Evolutionary conservation across 2,113 vertebrate genomes (phyloP), one percentile per base, ranked within the genome.

Genomic region (Oreochromis aureus): DNA sequence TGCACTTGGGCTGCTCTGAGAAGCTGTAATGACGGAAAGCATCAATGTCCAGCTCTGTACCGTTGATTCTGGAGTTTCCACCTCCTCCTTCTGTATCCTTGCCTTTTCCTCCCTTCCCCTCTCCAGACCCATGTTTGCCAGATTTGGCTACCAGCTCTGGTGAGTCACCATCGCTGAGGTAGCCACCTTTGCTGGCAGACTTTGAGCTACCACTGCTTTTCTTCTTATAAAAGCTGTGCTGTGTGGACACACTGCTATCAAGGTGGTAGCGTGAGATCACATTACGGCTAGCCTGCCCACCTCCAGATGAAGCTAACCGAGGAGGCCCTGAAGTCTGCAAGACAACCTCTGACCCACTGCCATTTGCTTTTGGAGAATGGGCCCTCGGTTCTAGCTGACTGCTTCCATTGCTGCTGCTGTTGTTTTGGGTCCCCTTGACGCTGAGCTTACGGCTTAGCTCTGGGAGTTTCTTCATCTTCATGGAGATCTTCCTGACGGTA

Each of bases 201-300:
- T 98, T 99, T 24, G 97, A 98, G 92, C 92, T 96, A 80, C 95
- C 88, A 0, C 90, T 95, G 59, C 85, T 97, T 90, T 98, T 98
- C 95, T 99, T 98, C 93, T 97, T 98, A 63, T 79, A 95, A 91
- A 96, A 98, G 94, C 93, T 97, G 69, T 97, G 97, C 83, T 98
- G 99, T 0, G 98, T 98, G 3, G 95, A 97, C 44, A 99, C 98
- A 1, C 98, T 99, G 93, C 97, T 99, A 95, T 99, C 99, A 1
- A 99, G 96, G 89, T 99, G 98, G 95, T 99, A 99, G 36, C 97
- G 97, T 39, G 98, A 99, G 94, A 99, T 99, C n/a, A 99, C 98
- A 1, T 99, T 99, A 6, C 98, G 97, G 87, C 97, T 98, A 7
- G 98, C 94, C 10, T 48, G 97, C 4, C 95, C 96, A 34, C 89